Base-by-base conservation (phyloP, 2,888 invertebrate genomes). In the Ypsolopha sequella region DNA sequence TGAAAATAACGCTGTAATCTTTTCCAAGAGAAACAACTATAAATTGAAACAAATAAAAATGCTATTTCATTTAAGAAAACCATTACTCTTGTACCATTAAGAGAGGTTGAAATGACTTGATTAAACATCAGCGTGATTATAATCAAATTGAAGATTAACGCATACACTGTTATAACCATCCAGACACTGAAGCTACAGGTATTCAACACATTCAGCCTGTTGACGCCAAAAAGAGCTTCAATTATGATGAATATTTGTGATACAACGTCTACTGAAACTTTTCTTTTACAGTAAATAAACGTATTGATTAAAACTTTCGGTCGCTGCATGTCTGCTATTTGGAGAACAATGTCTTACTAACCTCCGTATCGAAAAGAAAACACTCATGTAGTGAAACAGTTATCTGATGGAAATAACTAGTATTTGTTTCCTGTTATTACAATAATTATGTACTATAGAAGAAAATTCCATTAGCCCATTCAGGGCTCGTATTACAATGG, bases 291-390 rank as follows among this genome's bases (percentile, higher is more conserved):
- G 51, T 62, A 54, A 8, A 75, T 54, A 48, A 68, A 72, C n/a
- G 69, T 69, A 50, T 77, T 75, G 13, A 72, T 63, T 36, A 61
- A 66, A 41, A 69, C 63, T 6, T 59, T 55, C 7, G 65, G 65
- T 45, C 65, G 62, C 64, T 68, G 55, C 76, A 55, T 57, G n/a
- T 8, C 41, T 38, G 24, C 35, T 33, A 14, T 11, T 49, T 38
- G 10, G 24, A 39, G 49, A 14, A 41, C 36, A 49, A 3, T 39
- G 39, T 11, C 10, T 39, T 11, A 39, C 39, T 3, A 39, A 39
- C 6, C 6, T 39, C 11, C 2, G 1, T 11, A 39, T 39, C 39
- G 9, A 39, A 9, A 11, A n/a, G 39, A 2, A 6, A 39, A 39
- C 39, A n/a, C 39, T 9, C 2, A 3, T 39, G 1, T 39, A 39